Evolutionary conservation across 1,140 invertebrate species (phyloP).

Genomic region (Drosophila ficusphila): DNA sequence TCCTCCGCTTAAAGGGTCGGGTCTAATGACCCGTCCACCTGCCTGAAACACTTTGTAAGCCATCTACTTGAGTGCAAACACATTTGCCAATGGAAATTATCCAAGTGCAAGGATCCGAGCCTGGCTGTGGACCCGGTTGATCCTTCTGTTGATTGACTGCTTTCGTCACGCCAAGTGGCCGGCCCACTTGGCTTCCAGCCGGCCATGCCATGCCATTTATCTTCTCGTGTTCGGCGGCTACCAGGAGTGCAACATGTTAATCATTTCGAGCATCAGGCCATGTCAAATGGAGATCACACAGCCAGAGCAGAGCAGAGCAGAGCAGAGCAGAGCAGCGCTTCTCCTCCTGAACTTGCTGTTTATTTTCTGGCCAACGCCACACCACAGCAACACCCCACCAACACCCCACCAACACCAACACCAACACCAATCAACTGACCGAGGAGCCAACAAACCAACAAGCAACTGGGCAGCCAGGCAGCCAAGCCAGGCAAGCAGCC

Average conservation of each 20-base stretch:
- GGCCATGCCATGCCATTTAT: constrained; percentile 18
- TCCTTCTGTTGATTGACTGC: constrained; percentile 56
- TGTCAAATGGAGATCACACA: constrained; percentile 51
- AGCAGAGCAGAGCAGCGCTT: neutral
- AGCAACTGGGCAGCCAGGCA: neutral
- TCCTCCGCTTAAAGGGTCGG: constrained; percentile 7
- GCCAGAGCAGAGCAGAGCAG: neutral
- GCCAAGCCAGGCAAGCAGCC: neutral
- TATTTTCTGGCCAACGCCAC: constrained; percentile 26
- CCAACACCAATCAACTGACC: too few species aligned
- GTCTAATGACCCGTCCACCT: constrained; percentile 21
- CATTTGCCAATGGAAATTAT: constrained; percentile 5
- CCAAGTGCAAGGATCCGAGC: neutral
- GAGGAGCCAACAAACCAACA: neutral
- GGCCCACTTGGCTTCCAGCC: constrained; percentile 21
- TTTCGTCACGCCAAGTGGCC: constrained; percentile 54
- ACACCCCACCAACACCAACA: too few species aligned
- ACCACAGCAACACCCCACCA: too few species aligned
- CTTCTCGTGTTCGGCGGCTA: constrained; percentile 15
- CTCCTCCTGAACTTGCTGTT: constrained; percentile 17
- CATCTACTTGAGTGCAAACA: constrained; percentile 20
- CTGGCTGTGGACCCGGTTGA: constrained; percentile 14
- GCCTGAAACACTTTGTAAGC: constrained; percentile 6
- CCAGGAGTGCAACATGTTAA: constrained; percentile 68
- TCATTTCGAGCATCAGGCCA: constrained; percentile 71